These are phyloP conservation scores for Lipophrys pholis DNA, from an alignment of 2,113 vertebrate genomes.

Conservation along the genomic window DNA sequence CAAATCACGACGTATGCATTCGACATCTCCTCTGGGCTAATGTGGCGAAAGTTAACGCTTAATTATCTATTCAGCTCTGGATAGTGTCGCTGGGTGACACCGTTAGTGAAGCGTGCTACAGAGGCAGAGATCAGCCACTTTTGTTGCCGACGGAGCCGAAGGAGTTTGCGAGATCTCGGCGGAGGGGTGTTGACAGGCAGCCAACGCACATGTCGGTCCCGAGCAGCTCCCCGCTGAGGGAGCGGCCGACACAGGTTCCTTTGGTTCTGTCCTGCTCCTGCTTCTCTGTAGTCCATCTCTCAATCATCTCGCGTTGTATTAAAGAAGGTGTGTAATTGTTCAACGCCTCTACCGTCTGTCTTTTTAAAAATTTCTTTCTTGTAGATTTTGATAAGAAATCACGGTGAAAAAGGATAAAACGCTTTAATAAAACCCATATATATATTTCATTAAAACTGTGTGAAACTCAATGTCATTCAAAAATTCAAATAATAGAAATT, in stretches of 20 bases:
- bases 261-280: neutral
- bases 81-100: slow-evolving; percentile 12
- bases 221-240: slow-evolving; percentile 6
- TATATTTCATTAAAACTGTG: too few species aligned
- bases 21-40: slow-evolving; percentile 13
- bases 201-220: neutral
- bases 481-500: too few species aligned
- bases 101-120: slow-evolving; percentile 20
- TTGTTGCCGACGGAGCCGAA: neutral
- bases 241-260: neutral
- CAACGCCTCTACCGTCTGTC: slow-evolving; percentile 16
- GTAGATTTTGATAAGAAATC: neutral
- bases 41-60: slow-evolving; percentile 35
- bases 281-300: neutral
- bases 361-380: neutral
- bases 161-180: neutral
- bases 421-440: neutral
- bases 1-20: slow-evolving; percentile 47
- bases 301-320: neutral
- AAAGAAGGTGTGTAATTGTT: neutral
- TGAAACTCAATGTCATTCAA: too few species aligned
- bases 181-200: slow-evolving; percentile 26
- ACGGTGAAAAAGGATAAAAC: neutral
- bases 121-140: slow-evolving; percentile 11
- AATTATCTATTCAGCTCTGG: slow-evolving; percentile 27